Evolutionary conservation across 2,888 invertebrate genomes (phyloP).

Genomic region (Prosapia bicincta): DNA sequence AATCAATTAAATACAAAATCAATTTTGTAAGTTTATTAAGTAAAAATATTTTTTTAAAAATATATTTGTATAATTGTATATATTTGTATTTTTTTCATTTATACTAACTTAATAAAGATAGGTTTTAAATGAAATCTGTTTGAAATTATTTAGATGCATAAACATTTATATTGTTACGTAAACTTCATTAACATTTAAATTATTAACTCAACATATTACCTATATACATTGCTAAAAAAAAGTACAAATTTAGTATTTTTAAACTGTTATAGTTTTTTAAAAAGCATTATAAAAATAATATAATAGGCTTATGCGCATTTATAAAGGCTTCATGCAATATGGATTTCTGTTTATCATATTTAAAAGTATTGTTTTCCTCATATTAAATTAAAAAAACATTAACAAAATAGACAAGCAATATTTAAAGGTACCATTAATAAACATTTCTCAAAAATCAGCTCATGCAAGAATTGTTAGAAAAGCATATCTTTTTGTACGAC

Average conservation of each 20-base stretch:
- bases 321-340: background rate
- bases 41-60: too few species aligned
- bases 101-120: too few species aligned
- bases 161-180: too few species aligned
- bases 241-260: background rate
- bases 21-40: too few species aligned
- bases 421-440: background rate
- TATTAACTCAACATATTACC: too few species aligned
- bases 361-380: background rate
- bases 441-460: background rate
- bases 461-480: background rate
- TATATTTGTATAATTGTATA: too few species aligned
- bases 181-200: too few species aligned
- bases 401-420: background rate
- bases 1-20: too few species aligned
- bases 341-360: background rate
- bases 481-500: background rate
- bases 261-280: background rate
- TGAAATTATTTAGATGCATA: too few species aligned
- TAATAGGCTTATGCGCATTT: background rate
- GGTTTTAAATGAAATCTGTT: too few species aligned
- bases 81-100: too few species aligned
- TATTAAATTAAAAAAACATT: background rate
- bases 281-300: background rate
- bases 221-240: background rate